phyloP scores from a whole-genome alignment of 2,888 invertebrate genomes.

The Eutolmus rufibarbis region DNA sequence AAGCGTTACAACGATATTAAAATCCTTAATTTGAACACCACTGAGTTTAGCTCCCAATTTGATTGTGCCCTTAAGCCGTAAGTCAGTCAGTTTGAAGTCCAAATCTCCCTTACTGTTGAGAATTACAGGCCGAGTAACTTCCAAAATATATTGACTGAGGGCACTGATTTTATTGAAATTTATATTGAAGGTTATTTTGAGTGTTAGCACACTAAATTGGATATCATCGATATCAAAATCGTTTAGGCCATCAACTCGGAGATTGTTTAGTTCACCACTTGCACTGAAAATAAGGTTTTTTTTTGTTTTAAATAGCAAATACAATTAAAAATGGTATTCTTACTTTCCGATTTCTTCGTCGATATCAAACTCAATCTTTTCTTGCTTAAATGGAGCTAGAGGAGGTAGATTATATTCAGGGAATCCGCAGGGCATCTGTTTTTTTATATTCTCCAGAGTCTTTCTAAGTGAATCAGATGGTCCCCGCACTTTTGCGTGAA shows the following conservation, averaged over 20 bases:
- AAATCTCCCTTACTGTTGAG: slow-evolving; percentile 53
- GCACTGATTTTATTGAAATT: slow-evolving; percentile 44
- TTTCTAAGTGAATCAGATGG: slow-evolving; percentile 50
- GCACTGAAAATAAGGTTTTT: slow-evolving; percentile 44
- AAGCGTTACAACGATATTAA: slow-evolving; percentile 52
- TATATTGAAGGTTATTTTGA: slow-evolving; percentile 54
- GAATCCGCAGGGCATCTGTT: slow-evolving; percentile 58
- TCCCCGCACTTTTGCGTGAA: background rate
- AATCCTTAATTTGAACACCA: slow-evolving; percentile 44
- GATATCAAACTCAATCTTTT: slow-evolving; percentile 51
- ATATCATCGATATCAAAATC: slow-evolving; percentile 54
- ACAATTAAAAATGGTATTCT: background rate
- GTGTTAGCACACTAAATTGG: slow-evolving; percentile 54
- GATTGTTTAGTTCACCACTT: slow-evolving; percentile 53
- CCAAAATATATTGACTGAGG: background rate
- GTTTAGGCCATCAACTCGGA: slow-evolving; percentile 58
- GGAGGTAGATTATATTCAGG: slow-evolving; percentile 56
- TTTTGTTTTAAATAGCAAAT: background rate
- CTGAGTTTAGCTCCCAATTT: slow-evolving; percentile 49
- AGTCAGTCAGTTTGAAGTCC: slow-evolving; percentile 53
- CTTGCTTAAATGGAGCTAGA: slow-evolving; percentile 57
- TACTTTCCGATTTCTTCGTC: background rate
- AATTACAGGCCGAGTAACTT: background rate
- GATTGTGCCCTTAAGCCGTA: slow-evolving; percentile 55
- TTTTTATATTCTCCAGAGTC: slow-evolving; percentile 50